Conservation (phyloP, 2,888 invertebrate species). For the Augiades crinisus region DNA sequence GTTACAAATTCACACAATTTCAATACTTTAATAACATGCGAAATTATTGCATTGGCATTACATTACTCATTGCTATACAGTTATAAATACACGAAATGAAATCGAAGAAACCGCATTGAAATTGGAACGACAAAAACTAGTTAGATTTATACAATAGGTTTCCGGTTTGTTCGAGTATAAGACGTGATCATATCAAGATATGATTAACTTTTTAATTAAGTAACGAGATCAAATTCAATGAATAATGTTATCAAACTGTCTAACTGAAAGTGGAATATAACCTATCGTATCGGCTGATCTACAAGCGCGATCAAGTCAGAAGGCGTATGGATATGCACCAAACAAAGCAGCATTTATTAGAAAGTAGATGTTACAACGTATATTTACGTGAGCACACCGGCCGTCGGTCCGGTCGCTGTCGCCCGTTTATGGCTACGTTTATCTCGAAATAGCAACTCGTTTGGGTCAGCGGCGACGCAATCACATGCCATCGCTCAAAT, state of each 20-base stretch:
- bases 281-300: neutral
- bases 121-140: no score
- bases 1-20: no score
- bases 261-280: neutral
- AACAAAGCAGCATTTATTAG: conserved; percentile 52
- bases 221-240: neutral
- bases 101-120: neutral
- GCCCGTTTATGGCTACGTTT: conserved; percentile 74
- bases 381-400: conserved; percentile 38
- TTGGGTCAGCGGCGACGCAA: conserved; percentile 70
- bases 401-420: conserved; percentile 50
- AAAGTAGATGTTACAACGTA: conserved; percentile 50
- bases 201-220: neutral
- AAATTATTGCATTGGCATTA: no score
- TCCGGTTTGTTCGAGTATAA: neutral
- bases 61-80: no score
- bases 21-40: no score
- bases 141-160: neutral
- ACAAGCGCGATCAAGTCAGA: neutral
- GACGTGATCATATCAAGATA: no score
- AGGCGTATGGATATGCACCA: conserved; percentile 9
- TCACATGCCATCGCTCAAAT: conserved; percentile 69
- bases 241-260: neutral
- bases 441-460: conserved; percentile 79
- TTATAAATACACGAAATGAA: neutral